Base-by-base conservation (phyloP, 92 coral and sea anemone genomes). In the Meandrina meandrites region DNA sequence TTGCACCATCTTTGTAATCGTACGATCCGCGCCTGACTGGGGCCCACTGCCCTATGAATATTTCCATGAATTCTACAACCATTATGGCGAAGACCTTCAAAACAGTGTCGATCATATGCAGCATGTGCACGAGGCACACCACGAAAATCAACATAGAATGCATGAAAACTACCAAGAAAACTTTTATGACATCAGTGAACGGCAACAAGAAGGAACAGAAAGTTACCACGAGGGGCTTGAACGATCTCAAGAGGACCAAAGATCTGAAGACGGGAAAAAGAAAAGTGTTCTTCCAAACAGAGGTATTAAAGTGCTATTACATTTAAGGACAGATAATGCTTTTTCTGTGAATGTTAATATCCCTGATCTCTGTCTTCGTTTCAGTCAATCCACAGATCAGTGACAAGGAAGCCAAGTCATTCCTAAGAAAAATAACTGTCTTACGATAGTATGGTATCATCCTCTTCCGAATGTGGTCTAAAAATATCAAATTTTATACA, bases 121-220 rank as follows among this genome's bases (percentile, higher is more conserved):
- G 67, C 76, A 67, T 9, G 88, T 76, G 30, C 81, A 76, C 77
- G 88, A 85, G 76, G 75, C 19, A 45, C 82, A 85, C n/a, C 88
- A 85, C 51, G 88, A 85, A 77, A 76, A 62, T 32, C 88, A 85
- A 66, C 82, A 85, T 53, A 64, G 81, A 11, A 66, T 66, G 28
- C 88, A 85, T 45, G 83, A 85, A 79, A 62, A 77, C 78, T 64
- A 40, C 28, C 88, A 85, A 14, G 88, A 85, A 71, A 47, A 77
- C 69, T 77, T 75, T 27, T 62, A 76, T 47, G 83, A 85, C 48
- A 19, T 85, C 30, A 77, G 37, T 11, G 88, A 85, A 76, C 32
- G 37, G 37, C 73, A 62, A 4, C 88, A 85, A 62, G 88, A 85
- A 50, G 83, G 82, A 76, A 22, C 50, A 1, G 88, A 85, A n/a